Conservation (phyloP, 2,888 invertebrate genomes). For the Melanargia galathea region DNA sequence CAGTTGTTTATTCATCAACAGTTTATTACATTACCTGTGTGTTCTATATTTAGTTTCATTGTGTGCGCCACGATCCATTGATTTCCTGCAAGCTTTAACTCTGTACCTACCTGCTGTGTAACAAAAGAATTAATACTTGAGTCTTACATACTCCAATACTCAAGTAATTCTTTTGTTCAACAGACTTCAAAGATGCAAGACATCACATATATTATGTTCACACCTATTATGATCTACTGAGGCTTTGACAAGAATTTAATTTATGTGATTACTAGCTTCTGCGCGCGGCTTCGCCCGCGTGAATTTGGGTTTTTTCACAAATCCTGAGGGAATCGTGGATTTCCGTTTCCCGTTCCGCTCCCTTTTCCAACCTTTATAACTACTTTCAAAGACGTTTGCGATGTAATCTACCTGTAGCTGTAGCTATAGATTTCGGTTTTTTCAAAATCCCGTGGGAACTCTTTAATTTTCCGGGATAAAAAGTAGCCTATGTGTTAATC, state of each 20-base stretch:
- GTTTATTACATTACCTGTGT: slow-evolving; percentile 62
- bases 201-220: not conserved
- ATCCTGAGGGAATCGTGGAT: too few species aligned
- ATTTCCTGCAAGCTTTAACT: slow-evolving; percentile 51
- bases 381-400: too few species aligned
- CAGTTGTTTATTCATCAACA: slow-evolving; percentile 53
- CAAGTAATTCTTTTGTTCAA: slow-evolving; percentile 13
- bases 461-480: too few species aligned
- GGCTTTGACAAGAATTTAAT: not conserved
- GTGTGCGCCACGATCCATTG: slow-evolving; percentile 68
- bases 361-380: too few species aligned
- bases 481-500: too few species aligned
- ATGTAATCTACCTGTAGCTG: too few species aligned
- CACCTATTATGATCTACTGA: not conserved
- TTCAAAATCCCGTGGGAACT: too few species aligned
- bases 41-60: slow-evolving; percentile 77
- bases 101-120: slow-evolving; percentile 21
- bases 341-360: too few species aligned
- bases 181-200: slow-evolving; percentile 18
- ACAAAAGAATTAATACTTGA: slow-evolving; percentile 16
- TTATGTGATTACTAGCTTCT: not conserved
- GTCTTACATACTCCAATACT: slow-evolving; percentile 17
- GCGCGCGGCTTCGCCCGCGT: too few species aligned
- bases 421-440: too few species aligned
- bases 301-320: too few species aligned